These are phyloP conservation scores for Trachemys scripta DNA, from an alignment of 2,113 vertebrate species.

Conservation along the genomic window DNA sequence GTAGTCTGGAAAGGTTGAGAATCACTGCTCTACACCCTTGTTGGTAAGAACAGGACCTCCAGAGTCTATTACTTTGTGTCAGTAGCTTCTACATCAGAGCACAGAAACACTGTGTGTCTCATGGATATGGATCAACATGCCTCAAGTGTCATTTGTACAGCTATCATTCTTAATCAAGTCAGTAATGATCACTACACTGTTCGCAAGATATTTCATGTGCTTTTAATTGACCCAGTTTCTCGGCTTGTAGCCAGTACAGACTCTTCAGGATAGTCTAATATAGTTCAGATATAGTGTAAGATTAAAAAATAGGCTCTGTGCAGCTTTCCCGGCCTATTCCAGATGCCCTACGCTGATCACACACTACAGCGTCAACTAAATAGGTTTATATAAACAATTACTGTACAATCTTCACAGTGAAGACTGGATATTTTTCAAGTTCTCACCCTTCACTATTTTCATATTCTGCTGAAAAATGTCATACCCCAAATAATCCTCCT, in stretches of 20 bases:
- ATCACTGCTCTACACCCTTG: background rate
- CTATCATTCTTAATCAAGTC: background rate
- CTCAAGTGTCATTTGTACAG: background rate
- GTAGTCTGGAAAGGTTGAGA: too few species aligned
- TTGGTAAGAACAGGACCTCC: background rate
- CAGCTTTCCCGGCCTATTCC: background rate
- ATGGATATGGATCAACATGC: background rate
- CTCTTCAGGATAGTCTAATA: background rate
- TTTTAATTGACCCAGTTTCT: background rate
- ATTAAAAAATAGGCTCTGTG: background rate
- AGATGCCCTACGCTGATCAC: background rate
- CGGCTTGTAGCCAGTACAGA: background rate
- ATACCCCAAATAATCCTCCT: accelerated
- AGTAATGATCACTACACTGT: background rate
- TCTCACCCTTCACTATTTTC: background rate
- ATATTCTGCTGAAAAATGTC: background rate
- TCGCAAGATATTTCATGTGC: background rate
- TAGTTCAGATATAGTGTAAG: background rate
- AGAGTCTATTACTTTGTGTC: background rate
- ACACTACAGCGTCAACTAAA: background rate
- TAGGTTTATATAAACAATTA: background rate
- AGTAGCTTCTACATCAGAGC: background rate
- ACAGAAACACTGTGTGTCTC: background rate
- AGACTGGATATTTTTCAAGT: background rate
- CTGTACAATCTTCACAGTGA: background rate